phyloP scores from a whole-genome alignment of 2,113 vertebrate genomes.

The Pseudorhombus dupliciocellatus region DNA sequence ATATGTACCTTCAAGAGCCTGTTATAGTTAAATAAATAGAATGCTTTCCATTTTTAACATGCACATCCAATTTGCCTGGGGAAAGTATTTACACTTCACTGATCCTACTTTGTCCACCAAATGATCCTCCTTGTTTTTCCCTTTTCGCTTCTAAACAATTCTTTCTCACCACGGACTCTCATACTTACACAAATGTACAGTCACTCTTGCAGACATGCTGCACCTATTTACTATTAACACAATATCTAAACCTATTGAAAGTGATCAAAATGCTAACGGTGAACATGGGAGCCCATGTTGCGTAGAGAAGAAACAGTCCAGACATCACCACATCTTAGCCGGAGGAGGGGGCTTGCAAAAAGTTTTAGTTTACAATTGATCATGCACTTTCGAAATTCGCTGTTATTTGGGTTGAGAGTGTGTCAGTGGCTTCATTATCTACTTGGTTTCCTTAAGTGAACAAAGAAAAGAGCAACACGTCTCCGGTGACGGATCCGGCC shows the following conservation, averaged over 20 bases:
- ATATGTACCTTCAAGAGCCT: conserved; percentile 85
- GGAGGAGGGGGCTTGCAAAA: conserved; percentile 68
- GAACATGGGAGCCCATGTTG: conserved; percentile 76
- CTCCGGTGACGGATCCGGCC: conserved; percentile 62
- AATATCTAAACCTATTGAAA: conserved; percentile 84
- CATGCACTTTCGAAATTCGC: conserved; percentile 84
- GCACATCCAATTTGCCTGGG: conserved; percentile 85
- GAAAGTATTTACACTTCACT: conserved; percentile 84
- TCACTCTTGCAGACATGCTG: conserved; percentile 80
- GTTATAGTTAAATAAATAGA: conserved; percentile 90
- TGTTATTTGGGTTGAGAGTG: conserved; percentile 75
- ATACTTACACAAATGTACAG: conserved; percentile 76
- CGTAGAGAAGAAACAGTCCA: conserved; percentile 80
- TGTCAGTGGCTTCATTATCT: conserved; percentile 71
- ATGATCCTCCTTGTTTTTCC: conserved; percentile 32
- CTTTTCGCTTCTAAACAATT: conserved; percentile 59
- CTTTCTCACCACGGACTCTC: conserved; percentile 72
- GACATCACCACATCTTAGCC: conserved; percentile 81
- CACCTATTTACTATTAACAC: conserved; percentile 80
- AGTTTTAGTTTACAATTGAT: conserved; percentile 77
- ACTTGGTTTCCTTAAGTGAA: conserved; percentile 64
- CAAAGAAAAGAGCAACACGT: conserved; percentile 63
- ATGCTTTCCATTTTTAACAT: conserved; percentile 86
- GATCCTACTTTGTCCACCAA: conserved; percentile 66
- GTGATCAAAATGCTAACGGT: conserved; percentile 83